Conservation (phyloP, 2,797 vertebrate species). For the Enteromius trimaculatus region DNA sequence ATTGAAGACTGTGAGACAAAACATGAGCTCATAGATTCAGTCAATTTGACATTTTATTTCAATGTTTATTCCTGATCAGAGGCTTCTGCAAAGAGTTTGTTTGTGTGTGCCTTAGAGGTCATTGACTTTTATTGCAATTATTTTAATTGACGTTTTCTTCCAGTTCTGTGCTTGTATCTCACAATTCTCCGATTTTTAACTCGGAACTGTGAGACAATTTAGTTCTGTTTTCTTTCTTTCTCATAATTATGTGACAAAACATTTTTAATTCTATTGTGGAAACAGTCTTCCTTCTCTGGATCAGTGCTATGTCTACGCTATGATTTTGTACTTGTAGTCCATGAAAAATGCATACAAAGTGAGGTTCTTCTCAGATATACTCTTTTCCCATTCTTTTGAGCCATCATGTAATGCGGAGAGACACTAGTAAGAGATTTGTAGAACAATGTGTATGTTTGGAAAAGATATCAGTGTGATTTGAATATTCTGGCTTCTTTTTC, state of each 20-base stretch:
- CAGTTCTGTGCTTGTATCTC: not conserved
- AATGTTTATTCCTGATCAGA: not conserved
- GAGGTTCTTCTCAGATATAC: not conserved
- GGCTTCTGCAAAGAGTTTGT: not conserved
- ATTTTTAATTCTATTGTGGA: not conserved
- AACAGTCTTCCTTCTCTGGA: not conserved
- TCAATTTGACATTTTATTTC: not conserved
- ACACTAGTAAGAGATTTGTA: not conserved
- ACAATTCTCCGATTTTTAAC: not conserved
- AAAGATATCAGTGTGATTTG: not conserved
- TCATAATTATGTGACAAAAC: not conserved
- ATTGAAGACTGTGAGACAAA: not conserved
- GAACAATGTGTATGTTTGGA: slow-evolving; percentile 13
- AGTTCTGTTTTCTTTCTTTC: too few relatives aligned
- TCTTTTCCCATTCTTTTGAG: not conserved
- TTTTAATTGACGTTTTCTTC: not conserved
- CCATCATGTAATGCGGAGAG: not conserved
- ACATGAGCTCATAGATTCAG: not conserved
- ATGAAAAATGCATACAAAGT: slow-evolving; percentile 10
- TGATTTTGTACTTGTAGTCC: slow-evolving; percentile 15
- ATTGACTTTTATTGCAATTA: not conserved
- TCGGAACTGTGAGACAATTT: too few relatives aligned
- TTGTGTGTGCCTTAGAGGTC: not conserved
- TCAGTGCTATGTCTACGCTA: not conserved
- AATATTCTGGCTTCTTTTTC: not conserved